Evolutionary conservation across 2,797 vertebrate species (phyloP), one percentile per base, ranked within the genome.

Genomic region (Odontamblyopus rebecca): DNA sequence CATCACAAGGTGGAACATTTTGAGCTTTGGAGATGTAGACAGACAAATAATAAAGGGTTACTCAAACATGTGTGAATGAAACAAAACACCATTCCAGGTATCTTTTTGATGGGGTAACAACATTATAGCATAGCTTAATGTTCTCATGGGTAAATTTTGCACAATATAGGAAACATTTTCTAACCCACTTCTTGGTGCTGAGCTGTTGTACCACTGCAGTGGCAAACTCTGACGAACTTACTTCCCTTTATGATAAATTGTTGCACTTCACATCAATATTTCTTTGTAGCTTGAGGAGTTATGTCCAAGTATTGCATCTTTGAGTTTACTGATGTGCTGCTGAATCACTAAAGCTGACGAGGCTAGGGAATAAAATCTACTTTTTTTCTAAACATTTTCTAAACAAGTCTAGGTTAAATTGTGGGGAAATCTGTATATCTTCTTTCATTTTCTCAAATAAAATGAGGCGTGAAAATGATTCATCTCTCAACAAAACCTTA

Each of bases 401-500:
- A 26, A 44, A 65, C 27, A 29, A 50, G n/a, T 41, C n/a, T 63
- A n/a, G n/a, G 32, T 35, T 50, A 18, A 50, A 8, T 29, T 64
- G n/a, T 44, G 9, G 5, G 19, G 15, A 48, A 41, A 63, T 8
- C 38, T 15, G 12, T 48, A 65, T 50, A 1, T 15, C 23, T 7
- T 19, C 23, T 64, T 27, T 27, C n/a, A 16, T 48, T 16, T 64
- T 48, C 23, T 15, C 23, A 48, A 15, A 64, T 64, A 27, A 64
- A 62, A 38, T 26, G n/a, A 26, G 29, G 44, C 4, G 26, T 66
- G 64, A 66, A 18, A 67, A 67, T 32, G 3, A 67, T 67, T 53
- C 15, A 23, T 53, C 16, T 30, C 8, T 66, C 64, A 18, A 66
- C 64, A 66, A 51, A 66, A 50, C 41, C 16, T 64, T 8, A 51